These are phyloP conservation scores for Tupaia tana DNA, from an alignment of 2,113 vertebrate species.

Conservation along the genomic window DNA sequence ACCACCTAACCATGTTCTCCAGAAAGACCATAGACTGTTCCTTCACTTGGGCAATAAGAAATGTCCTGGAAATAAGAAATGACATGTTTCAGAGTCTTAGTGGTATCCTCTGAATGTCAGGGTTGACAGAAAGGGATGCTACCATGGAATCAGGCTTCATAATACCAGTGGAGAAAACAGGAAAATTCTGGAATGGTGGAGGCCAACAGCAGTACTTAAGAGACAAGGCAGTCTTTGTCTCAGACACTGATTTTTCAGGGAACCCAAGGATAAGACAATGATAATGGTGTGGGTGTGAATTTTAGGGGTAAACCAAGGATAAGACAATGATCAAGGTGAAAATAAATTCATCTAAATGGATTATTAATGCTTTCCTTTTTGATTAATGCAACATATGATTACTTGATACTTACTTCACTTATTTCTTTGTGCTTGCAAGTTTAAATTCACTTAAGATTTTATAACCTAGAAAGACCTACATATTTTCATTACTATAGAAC, in stretches of 20 bases:
- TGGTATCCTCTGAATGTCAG: neutral
- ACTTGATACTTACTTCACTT: slow-evolving; percentile 12
- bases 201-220: neutral
- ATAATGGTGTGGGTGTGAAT: neutral
- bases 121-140: neutral
- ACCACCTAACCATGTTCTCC: neutral
- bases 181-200: neutral
- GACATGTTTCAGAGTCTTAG: neutral
- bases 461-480: slow-evolving; percentile 30
- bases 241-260: neutral
- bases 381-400: neutral
- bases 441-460: slow-evolving; percentile 66
- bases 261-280: neutral
- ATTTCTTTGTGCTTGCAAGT: slow-evolving; percentile 45
- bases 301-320: neutral
- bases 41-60: neutral
- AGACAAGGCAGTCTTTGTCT: neutral
- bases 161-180: neutral
- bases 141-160: neutral
- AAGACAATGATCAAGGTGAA: neutral
- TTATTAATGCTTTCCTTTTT: slow-evolving; percentile 48
- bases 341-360: neutral
- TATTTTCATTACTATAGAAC: slow-evolving; percentile 67
- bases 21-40: neutral
- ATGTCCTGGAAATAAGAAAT: slow-evolving; percentile 3